These are phyloP conservation scores for Mus musculus DNA, from an alignment of 2,113 vertebrate genomes.

Conservation along the genomic window GRCm39 chr11:56444001-56444500, in stretches of 20 bases:
- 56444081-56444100: constrained; percentile 14
- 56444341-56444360: background rate
- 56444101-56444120: background rate
- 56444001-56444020: background rate
- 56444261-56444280: background rate
- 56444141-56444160: background rate
- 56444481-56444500: background rate
- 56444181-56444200: background rate
- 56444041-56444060: background rate
- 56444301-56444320: background rate
- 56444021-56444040: background rate
- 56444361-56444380: background rate
- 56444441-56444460: background rate
- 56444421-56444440: background rate
- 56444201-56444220: background rate
- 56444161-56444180: background rate
- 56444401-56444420: background rate
- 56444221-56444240: background rate
- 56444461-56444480: background rate
- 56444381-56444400: background rate
- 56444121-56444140: background rate
- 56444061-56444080: background rate
- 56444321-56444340: background rate
- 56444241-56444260: background rate
- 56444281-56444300: background rate